Percentiles rank a stretch among this genome's conserved stretches.
phyloP scores from a whole-genome alignment of 2,113 vertebrate species.

The Chionomys nivalis region DNA sequence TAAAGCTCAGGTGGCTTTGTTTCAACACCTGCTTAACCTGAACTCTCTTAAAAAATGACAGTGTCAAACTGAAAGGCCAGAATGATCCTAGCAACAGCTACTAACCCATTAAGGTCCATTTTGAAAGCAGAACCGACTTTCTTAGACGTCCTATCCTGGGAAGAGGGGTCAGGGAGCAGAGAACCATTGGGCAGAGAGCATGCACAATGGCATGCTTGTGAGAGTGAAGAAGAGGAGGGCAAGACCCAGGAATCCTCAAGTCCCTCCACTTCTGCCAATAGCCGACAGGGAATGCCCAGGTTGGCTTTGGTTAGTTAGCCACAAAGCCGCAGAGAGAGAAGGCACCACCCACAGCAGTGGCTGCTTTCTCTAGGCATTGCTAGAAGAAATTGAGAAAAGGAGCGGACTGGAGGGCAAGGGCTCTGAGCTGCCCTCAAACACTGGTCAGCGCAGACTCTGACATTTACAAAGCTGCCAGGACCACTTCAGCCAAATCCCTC shows the following conservation, averaged over 20 bases:
- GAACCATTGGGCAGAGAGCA: not conserved
- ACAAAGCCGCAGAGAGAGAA: not conserved
- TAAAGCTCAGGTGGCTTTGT: not conserved
- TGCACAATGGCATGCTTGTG: not conserved
- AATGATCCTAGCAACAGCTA: not conserved
- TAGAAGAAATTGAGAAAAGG: not conserved
- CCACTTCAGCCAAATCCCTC: not conserved
- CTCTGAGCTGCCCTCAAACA: not conserved
- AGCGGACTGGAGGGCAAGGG: not conserved
- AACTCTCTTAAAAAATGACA: not conserved
- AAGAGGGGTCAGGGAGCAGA: fast-evolving
- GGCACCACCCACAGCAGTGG: not conserved
- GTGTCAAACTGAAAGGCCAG: fast-evolving
- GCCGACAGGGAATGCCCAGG: not conserved
- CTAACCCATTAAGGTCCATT: not conserved
- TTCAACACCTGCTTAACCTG: not conserved
- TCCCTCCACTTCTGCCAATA: not conserved
- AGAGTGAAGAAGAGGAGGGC: fast-evolving
- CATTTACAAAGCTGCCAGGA: not conserved
- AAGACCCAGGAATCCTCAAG: fast-evolving
- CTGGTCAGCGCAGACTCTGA: not conserved
- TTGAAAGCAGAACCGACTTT: not conserved
- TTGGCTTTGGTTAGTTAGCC: not conserved
- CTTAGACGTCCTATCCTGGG: fast-evolving
- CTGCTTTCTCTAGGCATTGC: not conserved